Percentiles rank a stretch among this genome's conserved stretches.
Conservation (phyloP, 2,113 vertebrate species). For the Gasterosteus aculeatus region DNA sequence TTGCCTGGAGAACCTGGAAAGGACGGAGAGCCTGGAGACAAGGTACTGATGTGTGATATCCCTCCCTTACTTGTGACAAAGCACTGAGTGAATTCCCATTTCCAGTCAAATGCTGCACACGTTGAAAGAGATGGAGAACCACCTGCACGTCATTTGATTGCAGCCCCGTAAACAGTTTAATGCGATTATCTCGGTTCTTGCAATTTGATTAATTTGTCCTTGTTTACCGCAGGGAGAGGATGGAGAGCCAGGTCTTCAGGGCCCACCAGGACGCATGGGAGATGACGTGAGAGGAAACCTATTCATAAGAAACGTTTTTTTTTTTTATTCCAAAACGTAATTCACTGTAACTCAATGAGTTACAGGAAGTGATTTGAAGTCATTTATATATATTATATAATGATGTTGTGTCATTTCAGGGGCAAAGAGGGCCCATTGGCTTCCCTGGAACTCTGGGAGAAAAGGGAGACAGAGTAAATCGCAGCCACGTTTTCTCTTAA, state of each 20-base stretch:
- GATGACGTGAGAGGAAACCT: conserved; percentile 76
- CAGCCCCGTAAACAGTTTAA: conserved; percentile 1
- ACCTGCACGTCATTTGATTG: background rate
- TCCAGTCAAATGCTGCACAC: background rate
- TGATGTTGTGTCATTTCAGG: conserved; percentile 65
- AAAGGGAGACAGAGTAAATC: conserved; percentile 82
- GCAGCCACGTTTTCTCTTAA: background rate
- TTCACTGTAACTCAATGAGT: background rate
- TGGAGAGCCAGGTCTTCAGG: conserved; percentile 73
- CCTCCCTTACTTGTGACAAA: background rate
- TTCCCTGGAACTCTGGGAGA: conserved; percentile 76
- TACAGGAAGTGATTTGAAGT: background rate
- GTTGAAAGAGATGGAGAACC: background rate
- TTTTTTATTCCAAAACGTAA: no score
- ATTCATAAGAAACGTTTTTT: background rate
- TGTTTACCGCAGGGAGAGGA: conserved; percentile 72
- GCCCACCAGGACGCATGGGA: conserved; percentile 79
- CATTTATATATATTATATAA: background rate
- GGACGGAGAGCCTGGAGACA: conserved; percentile 74
- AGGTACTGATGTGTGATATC: conserved; percentile 62
- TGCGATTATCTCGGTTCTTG: conserved; percentile 6
- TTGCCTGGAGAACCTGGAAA: conserved; percentile 72
- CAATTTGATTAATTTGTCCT: conserved; percentile 11
- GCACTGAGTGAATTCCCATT: background rate
- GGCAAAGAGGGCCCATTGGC: conserved; percentile 81